Percentiles rank a stretch among this genome's conserved stretches.
Evolutionary conservation across 1,140 invertebrate genomes (phyloP).

Genomic region (Wiebesia pumilae): DNA sequence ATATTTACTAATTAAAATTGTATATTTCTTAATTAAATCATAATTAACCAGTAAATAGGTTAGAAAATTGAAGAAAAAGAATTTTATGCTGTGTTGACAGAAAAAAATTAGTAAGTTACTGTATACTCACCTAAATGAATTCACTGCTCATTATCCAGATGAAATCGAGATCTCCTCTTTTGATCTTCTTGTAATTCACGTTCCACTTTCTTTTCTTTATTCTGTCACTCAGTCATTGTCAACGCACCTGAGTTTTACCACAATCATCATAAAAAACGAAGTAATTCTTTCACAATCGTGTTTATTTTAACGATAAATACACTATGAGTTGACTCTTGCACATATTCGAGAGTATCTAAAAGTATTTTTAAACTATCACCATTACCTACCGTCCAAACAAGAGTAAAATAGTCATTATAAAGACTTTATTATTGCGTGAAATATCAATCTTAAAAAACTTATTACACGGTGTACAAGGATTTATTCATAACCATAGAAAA

Average conservation of each 20-base stretch:
- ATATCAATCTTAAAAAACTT: background rate
- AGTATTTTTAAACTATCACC: background rate
- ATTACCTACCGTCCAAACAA: background rate
- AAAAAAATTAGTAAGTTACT: background rate
- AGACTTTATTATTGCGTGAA: background rate
- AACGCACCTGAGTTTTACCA: background rate
- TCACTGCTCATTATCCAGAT: background rate
- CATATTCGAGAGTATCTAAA: background rate
- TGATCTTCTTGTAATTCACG: background rate
- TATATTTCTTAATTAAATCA: too few relatives aligned
- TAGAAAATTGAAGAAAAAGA: too few relatives aligned
- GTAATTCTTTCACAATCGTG: background rate
- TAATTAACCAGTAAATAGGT: too few relatives aligned
- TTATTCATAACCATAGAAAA: background rate
- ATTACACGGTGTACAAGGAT: background rate
- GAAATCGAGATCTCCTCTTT: background rate
- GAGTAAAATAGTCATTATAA: background rate
- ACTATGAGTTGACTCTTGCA: background rate
- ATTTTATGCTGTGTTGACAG: background rate
- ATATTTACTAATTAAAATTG: too few relatives aligned
- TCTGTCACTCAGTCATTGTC: constrained; percentile 3
- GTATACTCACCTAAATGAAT: background rate
- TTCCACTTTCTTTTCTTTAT: background rate
- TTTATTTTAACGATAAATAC: background rate
- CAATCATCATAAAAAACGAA: background rate